Conservation (phyloP, 2,113 vertebrate genomes). For the Colius striatus region DNA sequence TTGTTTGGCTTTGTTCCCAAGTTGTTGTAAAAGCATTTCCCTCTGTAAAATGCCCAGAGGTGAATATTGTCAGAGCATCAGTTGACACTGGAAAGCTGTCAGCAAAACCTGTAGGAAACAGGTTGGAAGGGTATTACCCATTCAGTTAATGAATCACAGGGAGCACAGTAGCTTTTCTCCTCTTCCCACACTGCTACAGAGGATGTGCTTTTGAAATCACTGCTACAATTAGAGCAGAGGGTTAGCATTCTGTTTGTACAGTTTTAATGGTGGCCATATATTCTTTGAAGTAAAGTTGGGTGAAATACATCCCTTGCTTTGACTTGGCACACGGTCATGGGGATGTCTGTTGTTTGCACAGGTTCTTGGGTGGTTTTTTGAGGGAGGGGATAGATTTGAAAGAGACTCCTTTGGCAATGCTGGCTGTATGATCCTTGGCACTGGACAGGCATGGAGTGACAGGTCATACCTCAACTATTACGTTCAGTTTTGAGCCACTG, state of each 20-base stretch:
- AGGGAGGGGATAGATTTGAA: background rate
- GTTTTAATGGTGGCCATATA: background rate
- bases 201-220: constrained; percentile 28
- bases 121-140: background rate
- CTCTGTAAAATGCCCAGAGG: background rate
- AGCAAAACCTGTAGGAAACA: background rate
- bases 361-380: background rate
- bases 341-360: background rate
- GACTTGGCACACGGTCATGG: background rate
- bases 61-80: rapidly evolving
- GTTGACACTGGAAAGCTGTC: background rate
- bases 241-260: background rate
- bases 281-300: background rate
- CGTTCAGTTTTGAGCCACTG: too few species aligned
- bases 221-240: background rate
- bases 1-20: background rate
- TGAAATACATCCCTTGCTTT: background rate
- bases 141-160: constrained; percentile 23
- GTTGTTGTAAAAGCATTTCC: background rate
- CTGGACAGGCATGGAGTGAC: background rate
- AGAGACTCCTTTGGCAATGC: background rate
- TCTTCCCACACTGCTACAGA: background rate
- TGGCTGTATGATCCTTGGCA: background rate
- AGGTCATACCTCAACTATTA: background rate
- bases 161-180: background rate